These are phyloP conservation scores for Actenoides lindsayi DNA, from an alignment of 2,113 vertebrate species.

Conservation along the genomic window DNA sequence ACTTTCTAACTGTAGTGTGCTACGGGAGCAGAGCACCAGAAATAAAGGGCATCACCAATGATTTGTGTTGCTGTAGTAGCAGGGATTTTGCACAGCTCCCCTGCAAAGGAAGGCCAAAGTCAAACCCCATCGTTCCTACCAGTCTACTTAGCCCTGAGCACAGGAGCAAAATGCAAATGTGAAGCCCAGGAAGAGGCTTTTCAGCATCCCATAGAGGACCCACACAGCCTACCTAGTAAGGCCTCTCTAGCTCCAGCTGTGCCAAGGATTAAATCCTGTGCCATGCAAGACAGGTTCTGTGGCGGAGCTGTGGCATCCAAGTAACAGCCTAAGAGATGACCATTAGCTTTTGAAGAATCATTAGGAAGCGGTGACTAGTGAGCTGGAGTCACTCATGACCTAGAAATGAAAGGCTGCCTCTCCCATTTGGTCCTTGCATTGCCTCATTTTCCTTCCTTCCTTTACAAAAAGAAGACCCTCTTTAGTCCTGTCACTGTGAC, in stretches of 20 bases:
- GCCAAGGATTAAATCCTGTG: not conserved
- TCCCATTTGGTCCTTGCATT: not conserved
- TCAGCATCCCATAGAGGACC: not conserved
- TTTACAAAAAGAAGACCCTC: not conserved
- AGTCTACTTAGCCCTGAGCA: not conserved
- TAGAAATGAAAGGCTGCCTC: not conserved
- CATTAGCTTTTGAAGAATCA: not conserved
- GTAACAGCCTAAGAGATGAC: not conserved
- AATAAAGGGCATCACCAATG: not conserved
- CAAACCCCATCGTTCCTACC: not conserved
- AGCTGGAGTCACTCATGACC: not conserved
- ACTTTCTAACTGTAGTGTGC: not conserved
- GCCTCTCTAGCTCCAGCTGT: not conserved
- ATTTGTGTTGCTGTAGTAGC: not conserved
- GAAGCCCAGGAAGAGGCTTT: not conserved
- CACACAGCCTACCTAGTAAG: not conserved
- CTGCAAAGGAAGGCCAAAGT: not conserved
- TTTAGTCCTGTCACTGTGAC: not conserved
- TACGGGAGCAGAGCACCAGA: not conserved
- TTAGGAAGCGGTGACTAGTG: not conserved
- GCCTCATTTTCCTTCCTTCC: constrained; percentile 37
- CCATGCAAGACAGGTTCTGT: not conserved
- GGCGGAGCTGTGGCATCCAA: not conserved
- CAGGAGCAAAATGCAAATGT: rapidly evolving
- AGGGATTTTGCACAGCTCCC: not conserved